These are phyloP conservation scores for Sebastes itinus DNA, from an alignment of 2,797 vertebrate genomes.

Conservation along the genomic window DNA sequence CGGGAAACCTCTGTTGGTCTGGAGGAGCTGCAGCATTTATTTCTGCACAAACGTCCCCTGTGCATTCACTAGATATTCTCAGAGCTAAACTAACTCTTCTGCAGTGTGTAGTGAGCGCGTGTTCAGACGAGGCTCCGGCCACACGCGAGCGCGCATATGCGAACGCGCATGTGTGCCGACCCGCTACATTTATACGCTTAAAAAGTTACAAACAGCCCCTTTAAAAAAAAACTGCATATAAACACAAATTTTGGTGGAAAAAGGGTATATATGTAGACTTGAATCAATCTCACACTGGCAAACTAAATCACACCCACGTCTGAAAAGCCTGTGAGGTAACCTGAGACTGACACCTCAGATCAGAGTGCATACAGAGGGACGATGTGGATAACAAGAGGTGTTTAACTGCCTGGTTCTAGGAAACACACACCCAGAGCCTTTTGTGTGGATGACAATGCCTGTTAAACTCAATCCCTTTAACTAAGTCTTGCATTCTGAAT, in stretches of 20 bases:
- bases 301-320: background rate
- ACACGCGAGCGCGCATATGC: no score
- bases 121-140: no score
- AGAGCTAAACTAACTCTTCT: no score
- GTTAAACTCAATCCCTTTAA: background rate
- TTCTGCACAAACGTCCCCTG: no score
- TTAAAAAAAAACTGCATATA: background rate
- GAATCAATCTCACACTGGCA: background rate
- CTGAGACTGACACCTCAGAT: background rate
- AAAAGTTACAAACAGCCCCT: no score
- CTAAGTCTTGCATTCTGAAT: background rate
- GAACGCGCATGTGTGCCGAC: no score
- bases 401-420: background rate
- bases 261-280: background rate
- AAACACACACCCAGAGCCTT: background rate
- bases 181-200: no score
- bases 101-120: no score
- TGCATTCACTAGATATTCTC: no score
- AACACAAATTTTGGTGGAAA: background rate
- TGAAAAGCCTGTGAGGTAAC: background rate
- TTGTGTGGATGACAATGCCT: constrained; percentile 22
- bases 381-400: background rate
- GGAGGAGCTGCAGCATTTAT: no score
- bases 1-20: no score
- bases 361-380: background rate